Evolutionary conservation across 2,797 vertebrate species (phyloP), one percentile per base, ranked within the genome.

Genomic region (Coracias cyanogaster): DNA sequence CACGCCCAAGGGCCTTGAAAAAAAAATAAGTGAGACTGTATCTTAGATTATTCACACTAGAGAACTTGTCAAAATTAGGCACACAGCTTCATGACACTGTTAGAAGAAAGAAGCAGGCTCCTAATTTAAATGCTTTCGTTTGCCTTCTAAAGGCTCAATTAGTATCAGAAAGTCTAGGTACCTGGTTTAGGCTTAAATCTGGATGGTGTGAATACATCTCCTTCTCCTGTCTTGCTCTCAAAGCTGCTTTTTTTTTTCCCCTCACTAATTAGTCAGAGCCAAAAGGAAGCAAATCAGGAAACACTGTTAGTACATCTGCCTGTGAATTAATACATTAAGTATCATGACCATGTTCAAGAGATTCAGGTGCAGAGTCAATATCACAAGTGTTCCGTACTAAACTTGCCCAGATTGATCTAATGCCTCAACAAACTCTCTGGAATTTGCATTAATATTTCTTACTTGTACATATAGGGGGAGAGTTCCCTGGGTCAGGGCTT

Each of bases 111-210:
- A 35, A 43, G 62, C 24, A 61, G 51, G 62, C 29, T 91, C 39
- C 84, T 64, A 77, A 95, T 92, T 89, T 82, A 82, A 78, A 37
- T 73, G 86, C 78, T 91, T 92, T 82, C 35, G 64, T 87, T 91
- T 92, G n/a, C 84, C 26, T 94, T 4, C 43, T 89, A 80, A 94
- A 82, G 64, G 39, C 73, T 86, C 52, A 81, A 78, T 92, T 90
- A 81, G 65, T 55, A 87, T 51, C 74, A 87, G 60, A 95, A 92
- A 82, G 62, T 37, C n/a, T 18, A 81, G 93, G 73, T 93, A 76
- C 22, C 65, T 43, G 74, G 76, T 33, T 88, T 61, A 22, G 58
- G 45, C 62, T 86, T 54, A 83, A 78, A 69, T 65, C 49, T 83
- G 52, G 25, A 57, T 74, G 8, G 52, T 22, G 74, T 49, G 65